Conservation (phyloP, 1,140 invertebrate genomes). For the Euwallacea fornicatus region DNA sequence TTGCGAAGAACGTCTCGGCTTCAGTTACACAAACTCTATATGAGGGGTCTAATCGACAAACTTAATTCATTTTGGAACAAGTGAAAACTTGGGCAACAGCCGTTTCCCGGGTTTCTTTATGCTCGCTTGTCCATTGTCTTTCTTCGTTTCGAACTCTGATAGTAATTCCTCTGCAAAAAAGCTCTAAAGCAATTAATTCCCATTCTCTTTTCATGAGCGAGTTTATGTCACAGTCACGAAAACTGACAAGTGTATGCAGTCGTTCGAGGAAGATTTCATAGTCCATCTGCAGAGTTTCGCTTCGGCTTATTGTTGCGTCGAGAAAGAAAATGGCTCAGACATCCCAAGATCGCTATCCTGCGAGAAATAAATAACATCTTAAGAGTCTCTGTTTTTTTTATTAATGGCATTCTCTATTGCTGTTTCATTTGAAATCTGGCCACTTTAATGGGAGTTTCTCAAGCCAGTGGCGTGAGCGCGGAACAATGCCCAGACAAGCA, state of each 20-base stretch:
- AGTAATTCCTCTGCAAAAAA: no score
- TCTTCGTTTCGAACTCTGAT: not conserved
- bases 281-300: conserved; percentile 36
- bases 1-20: conserved; percentile 28
- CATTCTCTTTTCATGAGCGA: not conserved
- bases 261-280: conserved; percentile 29
- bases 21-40: conserved; percentile 43
- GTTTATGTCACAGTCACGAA: conserved; percentile 25
- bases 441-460: no score
- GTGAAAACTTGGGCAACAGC: conserved; percentile 36
- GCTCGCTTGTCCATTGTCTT: conserved; percentile 21
- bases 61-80: conserved; percentile 50
- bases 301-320: conserved; percentile 36
- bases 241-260: conserved; percentile 36
- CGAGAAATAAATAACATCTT: conserved; percentile 37
- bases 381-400: conserved; percentile 9
- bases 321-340: conserved; percentile 36
- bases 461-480: no score
- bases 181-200: not conserved
- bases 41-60: conserved; percentile 49
- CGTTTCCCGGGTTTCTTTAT: conserved; percentile 23
- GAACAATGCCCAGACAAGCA: no score
- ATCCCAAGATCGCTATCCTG: conserved; percentile 27
- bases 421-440: no score
- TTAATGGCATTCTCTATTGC: no score